Percentiles rank a stretch among this genome's conserved stretches.
Evolutionary conservation across 2,797 vertebrate species (phyloP).

Genomic region (Hapalemur alaotrensis): DNA sequence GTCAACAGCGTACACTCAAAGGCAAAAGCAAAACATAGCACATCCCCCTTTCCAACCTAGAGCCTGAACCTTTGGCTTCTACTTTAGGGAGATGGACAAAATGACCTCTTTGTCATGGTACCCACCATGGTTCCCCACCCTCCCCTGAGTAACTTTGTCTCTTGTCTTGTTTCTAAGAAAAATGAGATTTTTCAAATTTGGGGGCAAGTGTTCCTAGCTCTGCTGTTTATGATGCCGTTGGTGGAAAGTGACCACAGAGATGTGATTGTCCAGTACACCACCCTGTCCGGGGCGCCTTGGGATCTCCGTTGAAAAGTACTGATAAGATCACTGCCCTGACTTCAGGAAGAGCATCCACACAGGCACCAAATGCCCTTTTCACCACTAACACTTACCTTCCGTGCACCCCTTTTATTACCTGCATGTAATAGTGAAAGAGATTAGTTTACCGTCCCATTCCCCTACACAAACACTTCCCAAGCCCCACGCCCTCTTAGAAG

Average conservation of each 20-base stretch:
- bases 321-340: background rate
- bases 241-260: background rate
- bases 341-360: background rate
- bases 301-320: background rate
- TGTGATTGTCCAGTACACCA: background rate
- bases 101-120: background rate
- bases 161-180: background rate
- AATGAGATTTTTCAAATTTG: background rate
- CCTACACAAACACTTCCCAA: background rate
- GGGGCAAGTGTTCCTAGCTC: background rate
- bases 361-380: background rate
- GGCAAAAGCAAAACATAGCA: slow-evolving; percentile 4
- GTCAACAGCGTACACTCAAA: background rate
- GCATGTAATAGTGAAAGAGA: background rate
- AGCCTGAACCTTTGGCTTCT: background rate
- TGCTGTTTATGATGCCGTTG: background rate
- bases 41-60: background rate
- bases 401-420: background rate
- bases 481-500: background rate
- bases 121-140: background rate
- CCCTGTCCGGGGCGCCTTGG: background rate
- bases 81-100: background rate
- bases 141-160: background rate
- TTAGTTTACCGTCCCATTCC: background rate
- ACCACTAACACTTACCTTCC: background rate